Percentiles rank a stretch among this genome's conserved stretches.
Evolutionary conservation across 2,888 invertebrate genomes (phyloP).

Genomic region (Stomorhina lunata): DNA sequence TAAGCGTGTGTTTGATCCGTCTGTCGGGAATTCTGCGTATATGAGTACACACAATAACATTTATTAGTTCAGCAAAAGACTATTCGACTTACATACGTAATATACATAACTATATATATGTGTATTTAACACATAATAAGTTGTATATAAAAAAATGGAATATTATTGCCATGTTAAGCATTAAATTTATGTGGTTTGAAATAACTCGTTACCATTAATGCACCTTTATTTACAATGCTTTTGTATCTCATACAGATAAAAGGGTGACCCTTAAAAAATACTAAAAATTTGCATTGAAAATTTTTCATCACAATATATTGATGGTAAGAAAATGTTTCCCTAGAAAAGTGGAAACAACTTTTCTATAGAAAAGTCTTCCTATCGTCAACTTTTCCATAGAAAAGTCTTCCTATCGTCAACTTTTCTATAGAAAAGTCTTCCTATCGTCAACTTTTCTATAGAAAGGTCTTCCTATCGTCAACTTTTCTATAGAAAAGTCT

Average conservation of each 20-base stretch:
- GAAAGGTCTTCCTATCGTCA: no score
- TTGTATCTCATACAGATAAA: neutral
- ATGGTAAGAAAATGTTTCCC: no score
- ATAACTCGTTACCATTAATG: slow-evolving; percentile 41
- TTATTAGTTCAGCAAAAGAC: neutral
- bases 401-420: no score
- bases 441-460: no score
- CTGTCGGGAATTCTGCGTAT: no score
- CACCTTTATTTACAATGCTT: slow-evolving; percentile 29
- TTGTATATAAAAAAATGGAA: neutral
- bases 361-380: no score
- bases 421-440: no score
- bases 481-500: no score
- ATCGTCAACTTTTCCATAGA: no score
- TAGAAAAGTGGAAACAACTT: no score
- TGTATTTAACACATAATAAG: neutral
- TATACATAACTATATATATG: neutral
- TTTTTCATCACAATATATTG: no score
- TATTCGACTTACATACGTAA: neutral
- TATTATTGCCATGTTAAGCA: slow-evolving; percentile 17
- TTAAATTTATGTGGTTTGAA: slow-evolving; percentile 41
- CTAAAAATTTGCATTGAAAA: neutral
- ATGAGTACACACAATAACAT: neutral
- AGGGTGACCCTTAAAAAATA: neutral
- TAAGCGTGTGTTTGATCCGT: no score